Conservation (phyloP, 2,888 invertebrate genomes). For the Epinotia nisella region DNA sequence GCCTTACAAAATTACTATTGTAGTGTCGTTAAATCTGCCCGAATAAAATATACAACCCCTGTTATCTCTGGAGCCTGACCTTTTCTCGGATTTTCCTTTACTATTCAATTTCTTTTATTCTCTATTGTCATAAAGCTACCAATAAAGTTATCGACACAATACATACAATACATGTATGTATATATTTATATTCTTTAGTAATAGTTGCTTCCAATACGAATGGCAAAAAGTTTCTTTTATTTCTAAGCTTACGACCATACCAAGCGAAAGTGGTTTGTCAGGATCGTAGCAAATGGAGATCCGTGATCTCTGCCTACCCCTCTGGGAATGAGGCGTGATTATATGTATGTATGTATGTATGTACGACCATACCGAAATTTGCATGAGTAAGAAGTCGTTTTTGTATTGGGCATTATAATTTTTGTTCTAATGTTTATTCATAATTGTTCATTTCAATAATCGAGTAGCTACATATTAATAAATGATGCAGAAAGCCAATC, state of each 20-base stretch:
- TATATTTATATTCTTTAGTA: not conserved
- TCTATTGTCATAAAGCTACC: constrained; percentile 39
- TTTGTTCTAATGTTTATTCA: not conserved
- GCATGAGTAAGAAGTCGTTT: not conserved
- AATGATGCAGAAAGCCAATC: not conserved
- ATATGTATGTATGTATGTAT: too few relatives aligned
- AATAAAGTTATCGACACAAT: constrained; percentile 39
- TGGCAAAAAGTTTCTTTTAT: not conserved
- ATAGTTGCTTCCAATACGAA: not conserved
- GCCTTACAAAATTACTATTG: constrained; percentile 34
- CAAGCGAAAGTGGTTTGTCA: too few relatives aligned
- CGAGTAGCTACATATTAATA: not conserved
- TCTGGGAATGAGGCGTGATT: too few relatives aligned
- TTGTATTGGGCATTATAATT: not conserved
- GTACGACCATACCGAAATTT: not conserved
- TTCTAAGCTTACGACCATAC: too few relatives aligned
- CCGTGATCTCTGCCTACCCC: too few relatives aligned
- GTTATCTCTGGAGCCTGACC: constrained; percentile 37
- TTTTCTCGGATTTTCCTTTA: constrained; percentile 41
- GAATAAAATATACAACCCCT: constrained; percentile 37
- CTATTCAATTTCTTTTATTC: constrained; percentile 43
- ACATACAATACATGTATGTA: not conserved
- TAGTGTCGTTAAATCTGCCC: constrained; percentile 36
- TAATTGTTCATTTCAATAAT: not conserved
- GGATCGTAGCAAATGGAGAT: too few relatives aligned